Base-by-base conservation (phyloP, 2,797 vertebrate genomes). In the Parauchenoglanis ngamensis region DNA sequence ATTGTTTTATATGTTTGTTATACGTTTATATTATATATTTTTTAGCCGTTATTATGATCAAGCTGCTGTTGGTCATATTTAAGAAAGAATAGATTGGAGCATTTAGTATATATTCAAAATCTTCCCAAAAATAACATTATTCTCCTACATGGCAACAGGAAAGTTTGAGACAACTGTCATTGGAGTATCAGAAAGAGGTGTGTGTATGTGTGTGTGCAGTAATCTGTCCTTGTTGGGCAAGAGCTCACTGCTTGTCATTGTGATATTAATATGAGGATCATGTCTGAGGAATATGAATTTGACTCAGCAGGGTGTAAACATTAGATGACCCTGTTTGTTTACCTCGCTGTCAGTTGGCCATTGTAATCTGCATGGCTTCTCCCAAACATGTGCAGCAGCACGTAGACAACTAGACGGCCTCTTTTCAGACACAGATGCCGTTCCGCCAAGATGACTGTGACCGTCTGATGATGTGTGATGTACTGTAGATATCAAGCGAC, bases 251-350 rank as follows among this genome's bases (percentile, higher is more conserved):
- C 54, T 79, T 87, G 87, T 87, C 77, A 84, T 81, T 6, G 52
- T 86, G 86, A 86, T 88, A 92, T 90, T 89, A 87, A 91, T 91
- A 90, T 87, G 75, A 76, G 86, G 82, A 84, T 90, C 77, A 83
- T 88, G 87, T 89, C 84, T 85, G 75, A 72, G 31, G 84, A 85
- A 63, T 76, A 81, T 70, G 78, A 84, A 86, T 90, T 88, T 49
- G 73, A 84, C 84, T 91, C 85, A 82, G 91, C 82, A 86, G 88
- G 90, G 77, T 86, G 61, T 85, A 88, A 87, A 88, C 88, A 84
- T 56, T 77, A 56, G 70, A 72, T 86, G 86, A 88, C 90, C 87
- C 83, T 84, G 61, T 86, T 89, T 88, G 88, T 90, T 87, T 75
- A 72, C 76, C 63, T 76, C 63, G 56, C 70, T 78, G 67, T 86